Conservation (phyloP, 2,113 vertebrate species). For the Sigmodon hispidus region DNA sequence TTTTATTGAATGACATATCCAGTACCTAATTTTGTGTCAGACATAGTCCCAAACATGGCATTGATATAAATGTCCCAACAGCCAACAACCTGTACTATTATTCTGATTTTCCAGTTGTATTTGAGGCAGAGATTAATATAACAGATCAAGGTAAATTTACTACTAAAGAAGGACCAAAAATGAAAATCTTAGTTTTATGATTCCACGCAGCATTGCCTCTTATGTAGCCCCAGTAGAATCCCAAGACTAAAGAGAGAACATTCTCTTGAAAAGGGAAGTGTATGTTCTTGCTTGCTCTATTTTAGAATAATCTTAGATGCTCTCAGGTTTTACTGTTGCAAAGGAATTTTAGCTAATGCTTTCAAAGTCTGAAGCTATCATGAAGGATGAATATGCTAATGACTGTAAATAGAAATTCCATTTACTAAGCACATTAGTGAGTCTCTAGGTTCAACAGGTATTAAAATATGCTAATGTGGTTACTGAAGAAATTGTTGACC, state of each 20-base stretch:
- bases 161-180: neutral
- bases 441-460: slow-evolving; percentile 77
- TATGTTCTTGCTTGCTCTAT: slow-evolving; percentile 5
- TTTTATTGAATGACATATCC: neutral
- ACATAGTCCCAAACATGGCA: neutral
- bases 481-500: slow-evolving; percentile 76
- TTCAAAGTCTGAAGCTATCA: slow-evolving; percentile 57
- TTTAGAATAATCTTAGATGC: slow-evolving; percentile 24
- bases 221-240: neutral
- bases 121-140: slow-evolving; percentile 26
- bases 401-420: slow-evolving; percentile 68
- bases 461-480: slow-evolving; percentile 79
- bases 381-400: slow-evolving; percentile 75
- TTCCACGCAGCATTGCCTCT: neutral
- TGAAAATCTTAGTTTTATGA: neutral
- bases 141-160: neutral
- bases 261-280: neutral
- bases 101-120: slow-evolving; percentile 43
- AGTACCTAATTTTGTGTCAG: neutral
- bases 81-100: neutral
- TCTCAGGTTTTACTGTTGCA: slow-evolving; percentile 52
- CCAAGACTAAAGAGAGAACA: neutral
- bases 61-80: slow-evolving; percentile 37
- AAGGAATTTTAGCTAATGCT: slow-evolving; percentile 69
- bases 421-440: slow-evolving; percentile 72